Evolutionary conservation across 2,888 invertebrate species (phyloP), one percentile per base, ranked within the genome.

Genomic region (Clivina fossor): DNA sequence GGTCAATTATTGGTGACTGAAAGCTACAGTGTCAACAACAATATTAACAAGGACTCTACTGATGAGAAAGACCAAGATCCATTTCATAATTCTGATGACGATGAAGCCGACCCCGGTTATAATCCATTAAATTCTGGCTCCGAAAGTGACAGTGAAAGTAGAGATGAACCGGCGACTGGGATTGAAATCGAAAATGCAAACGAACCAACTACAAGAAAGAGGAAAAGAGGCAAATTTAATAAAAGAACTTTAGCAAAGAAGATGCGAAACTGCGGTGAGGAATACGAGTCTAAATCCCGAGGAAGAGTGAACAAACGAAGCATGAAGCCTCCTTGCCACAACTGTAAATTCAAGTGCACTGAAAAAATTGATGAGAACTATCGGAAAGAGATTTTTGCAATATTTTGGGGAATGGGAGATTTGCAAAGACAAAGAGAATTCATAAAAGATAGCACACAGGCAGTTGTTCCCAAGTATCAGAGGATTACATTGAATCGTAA

Each of bases 331-430:
- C 44, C 26, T 44, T 44, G 44, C 9, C 44, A 44, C 44, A 44
- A 44, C 44, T 44, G 44, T 44, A 24, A 44, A 44, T 26, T 44
- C 44, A 44, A 44, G 44, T 44, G 44, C 44, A 44, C 44, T 44
- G 44, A 44, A 44, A 44, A 24, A 24, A 24, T 44, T 44, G 44
- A 44, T 44, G 44, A 44, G 44, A 44, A 44, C 44, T 44, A 44
- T 24, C 26, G 24, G 44, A 44, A 44, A 44, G 44, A 44, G 22
- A 24, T 26, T 44, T 44, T 44, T 24, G 26, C 44, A 44, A 44
- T 44, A 13, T 44, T 44, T 44, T 44, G 44, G 44, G 26, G 24
- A 44, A 44, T 44, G 44, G 26, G 22, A 22, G 44, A 44, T 16
- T 44, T 44, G 44, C 44, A 44, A 24, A 44, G 26, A 44, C 44